phyloP scores from a whole-genome alignment of 2,113 vertebrate genomes.

The Prunella fulvescens region DNA sequence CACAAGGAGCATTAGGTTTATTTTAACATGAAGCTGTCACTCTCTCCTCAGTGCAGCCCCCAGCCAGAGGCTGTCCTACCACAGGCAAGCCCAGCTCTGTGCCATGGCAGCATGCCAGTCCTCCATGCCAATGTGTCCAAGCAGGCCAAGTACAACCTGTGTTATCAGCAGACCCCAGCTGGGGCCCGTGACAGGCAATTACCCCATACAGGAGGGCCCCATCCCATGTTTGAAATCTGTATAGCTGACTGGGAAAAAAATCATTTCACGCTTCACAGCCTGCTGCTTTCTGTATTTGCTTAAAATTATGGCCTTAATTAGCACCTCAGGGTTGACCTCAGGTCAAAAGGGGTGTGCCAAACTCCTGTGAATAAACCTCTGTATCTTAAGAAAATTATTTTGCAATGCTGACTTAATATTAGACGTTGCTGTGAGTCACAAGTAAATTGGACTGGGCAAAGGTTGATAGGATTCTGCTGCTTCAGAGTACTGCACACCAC shows the following conservation, averaged over 20 bases:
- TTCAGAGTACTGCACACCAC: not conserved
- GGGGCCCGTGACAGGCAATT: not conserved
- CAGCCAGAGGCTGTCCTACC: not conserved
- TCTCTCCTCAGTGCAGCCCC: not conserved
- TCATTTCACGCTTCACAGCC: not conserved
- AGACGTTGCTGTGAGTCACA: not conserved
- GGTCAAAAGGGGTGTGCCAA: not conserved
- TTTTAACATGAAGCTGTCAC: not conserved
- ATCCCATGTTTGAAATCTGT: not conserved
- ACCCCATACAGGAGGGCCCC: fast-evolving
- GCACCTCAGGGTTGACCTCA: not conserved
- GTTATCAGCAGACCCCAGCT: not conserved
- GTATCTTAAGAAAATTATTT: not conserved
- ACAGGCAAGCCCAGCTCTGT: not conserved
- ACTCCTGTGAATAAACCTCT: not conserved
- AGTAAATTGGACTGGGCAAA: not conserved
- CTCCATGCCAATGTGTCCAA: fast-evolving
- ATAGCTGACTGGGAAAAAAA: not conserved
- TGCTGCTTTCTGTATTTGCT: not conserved
- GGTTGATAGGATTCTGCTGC: not conserved
- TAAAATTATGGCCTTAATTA: not conserved
- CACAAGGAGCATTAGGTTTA: not conserved
- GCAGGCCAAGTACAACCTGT: not conserved
- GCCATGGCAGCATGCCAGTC: not conserved
- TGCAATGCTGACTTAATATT: not conserved